phyloP scores from a whole-genome alignment of 1,140 invertebrate genomes.

The Drosophila miranda region DNA sequence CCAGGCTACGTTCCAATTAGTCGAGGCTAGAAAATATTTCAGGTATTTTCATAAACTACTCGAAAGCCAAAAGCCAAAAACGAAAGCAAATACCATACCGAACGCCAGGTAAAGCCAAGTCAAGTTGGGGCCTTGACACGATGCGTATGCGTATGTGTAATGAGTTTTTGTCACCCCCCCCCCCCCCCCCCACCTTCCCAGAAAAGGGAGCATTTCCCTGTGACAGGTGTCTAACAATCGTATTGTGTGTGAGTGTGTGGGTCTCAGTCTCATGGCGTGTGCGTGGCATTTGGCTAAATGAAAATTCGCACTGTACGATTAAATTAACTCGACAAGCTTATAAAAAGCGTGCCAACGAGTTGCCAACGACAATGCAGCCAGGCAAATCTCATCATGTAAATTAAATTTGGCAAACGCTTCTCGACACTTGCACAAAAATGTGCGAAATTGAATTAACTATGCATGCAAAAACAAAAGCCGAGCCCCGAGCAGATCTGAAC shows the following conservation, averaged over 20 bases:
- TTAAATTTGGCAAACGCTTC: constrained; percentile 78
- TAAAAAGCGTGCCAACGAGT: constrained; percentile 77
- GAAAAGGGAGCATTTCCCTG: constrained; percentile 28
- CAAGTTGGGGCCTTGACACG: constrained; percentile 15
- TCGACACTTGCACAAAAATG: constrained; percentile 76
- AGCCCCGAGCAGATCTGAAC: constrained; percentile 16
- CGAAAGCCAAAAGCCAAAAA: constrained; percentile 1
- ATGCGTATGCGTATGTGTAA: constrained; percentile 57
- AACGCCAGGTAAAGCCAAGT: not conserved
- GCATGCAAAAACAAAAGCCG: constrained; percentile 64
- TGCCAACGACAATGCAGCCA: constrained; percentile 70
- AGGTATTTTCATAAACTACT: constrained; percentile 54
- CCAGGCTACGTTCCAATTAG: constrained; percentile 54
- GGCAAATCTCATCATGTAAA: constrained; percentile 79
- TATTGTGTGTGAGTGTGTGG: constrained; percentile 7
- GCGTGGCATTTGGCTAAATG: constrained; percentile 51
- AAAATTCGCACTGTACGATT: constrained; percentile 72
- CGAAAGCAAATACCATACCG: constrained; percentile 13
- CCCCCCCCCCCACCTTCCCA: not conserved
- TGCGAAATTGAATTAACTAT: constrained; percentile 80
- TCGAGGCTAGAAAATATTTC: constrained; percentile 24
- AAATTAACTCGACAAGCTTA: constrained; percentile 73
- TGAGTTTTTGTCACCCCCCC: constrained; percentile 42
- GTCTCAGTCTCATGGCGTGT: constrained; percentile 12
- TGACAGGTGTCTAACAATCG: constrained; percentile 55